A percentile compares a stretch with the other conserved stretches of the same genome.
Evolutionary conservation across 2,113 vertebrate genomes (phyloP).

Genomic region (Peromyscus maniculatus): DNA sequence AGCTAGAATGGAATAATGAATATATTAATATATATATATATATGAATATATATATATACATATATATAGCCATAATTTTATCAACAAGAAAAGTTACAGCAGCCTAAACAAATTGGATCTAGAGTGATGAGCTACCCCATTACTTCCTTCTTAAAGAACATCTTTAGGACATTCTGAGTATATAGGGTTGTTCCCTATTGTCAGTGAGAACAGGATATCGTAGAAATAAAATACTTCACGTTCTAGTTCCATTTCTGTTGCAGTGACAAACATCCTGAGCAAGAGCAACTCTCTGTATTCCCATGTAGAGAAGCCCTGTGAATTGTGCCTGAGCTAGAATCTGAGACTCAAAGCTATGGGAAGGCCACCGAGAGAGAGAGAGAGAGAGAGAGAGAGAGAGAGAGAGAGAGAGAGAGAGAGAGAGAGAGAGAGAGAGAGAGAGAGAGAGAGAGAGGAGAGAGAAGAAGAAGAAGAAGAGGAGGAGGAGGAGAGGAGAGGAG

Average conservation of each 20-base stretch:
- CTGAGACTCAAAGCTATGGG: not conserved
- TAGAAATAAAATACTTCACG: not conserved
- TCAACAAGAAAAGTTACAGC: not conserved
- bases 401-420: too few species aligned
- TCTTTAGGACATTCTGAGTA: not conserved
- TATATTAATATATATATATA: not conserved
- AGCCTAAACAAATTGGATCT: not conserved
- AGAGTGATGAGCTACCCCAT: not conserved
- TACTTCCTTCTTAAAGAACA: constrained; percentile 12
- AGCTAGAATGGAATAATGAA: not conserved
- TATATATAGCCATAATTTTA: not conserved
- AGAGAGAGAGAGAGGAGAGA: too few species aligned
- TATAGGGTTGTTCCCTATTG: not conserved
- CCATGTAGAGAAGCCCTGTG: not conserved
- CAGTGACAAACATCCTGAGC: not conserved
- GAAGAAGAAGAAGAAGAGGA: too few species aligned
- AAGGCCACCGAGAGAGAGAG: not conserved
- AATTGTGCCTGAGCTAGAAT: not conserved
- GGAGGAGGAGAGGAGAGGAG: too few species aligned
- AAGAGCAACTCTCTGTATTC: not conserved
- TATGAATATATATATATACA: too few species aligned
- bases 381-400: too few species aligned
- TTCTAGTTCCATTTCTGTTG: not conserved
- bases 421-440: too few species aligned
- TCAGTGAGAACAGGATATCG: not conserved